Conservation (phyloP, 2,888 invertebrate genomes). For the Exephanes ischioxanthus region DNA sequence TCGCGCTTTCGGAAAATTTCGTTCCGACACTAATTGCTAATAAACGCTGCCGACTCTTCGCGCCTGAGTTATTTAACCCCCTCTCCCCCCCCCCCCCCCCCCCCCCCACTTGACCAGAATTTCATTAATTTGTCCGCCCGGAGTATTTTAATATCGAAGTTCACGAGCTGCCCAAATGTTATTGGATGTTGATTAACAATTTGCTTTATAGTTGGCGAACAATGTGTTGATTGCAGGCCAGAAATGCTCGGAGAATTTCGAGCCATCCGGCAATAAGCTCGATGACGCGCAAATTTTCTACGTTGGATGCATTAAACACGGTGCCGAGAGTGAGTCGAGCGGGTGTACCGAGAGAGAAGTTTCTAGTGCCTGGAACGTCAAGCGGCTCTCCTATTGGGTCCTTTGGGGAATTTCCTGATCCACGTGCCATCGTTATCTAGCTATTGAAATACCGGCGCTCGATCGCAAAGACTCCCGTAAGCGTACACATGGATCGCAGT, state of each 20-base stretch:
- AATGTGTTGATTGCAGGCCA: background rate
- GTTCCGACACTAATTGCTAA: background rate
- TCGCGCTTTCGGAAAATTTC: background rate
- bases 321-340: background rate
- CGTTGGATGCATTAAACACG: background rate
- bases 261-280: background rate
- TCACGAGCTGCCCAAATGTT: background rate
- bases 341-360: background rate
- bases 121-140: background rate
- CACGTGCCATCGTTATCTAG: background rate
- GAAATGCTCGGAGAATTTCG: background rate
- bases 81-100: background rate
- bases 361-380: background rate
- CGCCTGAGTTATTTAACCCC: background rate
- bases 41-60: background rate
- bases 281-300: constrained; percentile 10
- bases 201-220: background rate
- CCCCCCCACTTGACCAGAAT: background rate
- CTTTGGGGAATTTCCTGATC: constrained; percentile 18
- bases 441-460: background rate
- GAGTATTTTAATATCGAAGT: background rate
- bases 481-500: background rate
- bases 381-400: constrained; percentile 7
- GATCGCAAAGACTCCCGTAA: background rate
- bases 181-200: background rate